Conservation (phyloP, 1,140 invertebrate species). For the Oryctes rhinoceros region DNA sequence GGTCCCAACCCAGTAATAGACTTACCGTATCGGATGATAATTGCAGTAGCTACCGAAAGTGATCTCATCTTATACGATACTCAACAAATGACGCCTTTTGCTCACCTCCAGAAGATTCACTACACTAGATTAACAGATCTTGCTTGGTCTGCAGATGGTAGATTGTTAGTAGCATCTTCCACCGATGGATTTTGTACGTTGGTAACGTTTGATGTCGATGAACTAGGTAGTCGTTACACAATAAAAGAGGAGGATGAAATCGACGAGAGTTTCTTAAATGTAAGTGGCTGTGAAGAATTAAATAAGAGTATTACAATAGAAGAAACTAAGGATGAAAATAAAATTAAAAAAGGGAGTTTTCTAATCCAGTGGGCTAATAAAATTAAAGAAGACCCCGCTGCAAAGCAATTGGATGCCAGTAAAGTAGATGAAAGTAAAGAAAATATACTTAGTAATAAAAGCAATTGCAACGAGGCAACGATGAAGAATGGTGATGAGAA, state of each 20-base stretch:
- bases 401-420: neutral
- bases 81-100: conserved; percentile 86
- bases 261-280: conserved; percentile 51
- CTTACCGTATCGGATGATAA: conserved; percentile 85
- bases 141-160: conserved; percentile 89
- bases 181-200: conserved; percentile 96
- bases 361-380: conserved; percentile 53
- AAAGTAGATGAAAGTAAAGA: neutral
- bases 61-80: conserved; percentile 92
- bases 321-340: conserved; percentile 47
- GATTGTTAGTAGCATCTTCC: conserved; percentile 84
- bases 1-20: conserved; percentile 67
- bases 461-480: too few species aligned
- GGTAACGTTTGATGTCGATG: conserved; percentile 81
- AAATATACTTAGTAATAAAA: neutral
- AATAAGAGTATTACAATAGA: conserved; percentile 53
- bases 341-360: conserved; percentile 54
- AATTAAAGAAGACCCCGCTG: conserved; percentile 41
- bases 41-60: conserved; percentile 89
- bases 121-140: conserved; percentile 93
- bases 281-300: conserved; percentile 51
- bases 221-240: conserved; percentile 80
- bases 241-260: conserved; percentile 59
- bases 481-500: neutral
- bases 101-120: conserved; percentile 89